A percentile compares a stretch with the other conserved stretches of the same genome.
phyloP scores from a whole-genome alignment of 2,888 invertebrate genomes.

The Marronus borbonicus region DNA sequence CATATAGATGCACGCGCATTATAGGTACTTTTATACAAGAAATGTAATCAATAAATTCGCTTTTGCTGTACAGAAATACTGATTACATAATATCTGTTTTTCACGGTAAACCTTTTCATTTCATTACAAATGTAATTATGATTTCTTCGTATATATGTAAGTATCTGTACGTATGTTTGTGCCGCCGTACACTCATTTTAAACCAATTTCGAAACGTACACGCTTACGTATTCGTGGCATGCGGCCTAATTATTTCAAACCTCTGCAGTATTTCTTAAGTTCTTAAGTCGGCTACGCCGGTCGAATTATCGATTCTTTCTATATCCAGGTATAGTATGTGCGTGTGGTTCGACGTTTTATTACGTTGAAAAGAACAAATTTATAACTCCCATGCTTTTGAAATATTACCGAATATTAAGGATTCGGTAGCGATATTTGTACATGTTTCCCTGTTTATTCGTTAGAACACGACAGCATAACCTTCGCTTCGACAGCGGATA shows the following conservation, averaged over 20 bases:
- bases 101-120: no score
- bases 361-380: conserved; percentile 9
- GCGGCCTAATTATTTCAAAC: conserved; percentile 16
- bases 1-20: no score
- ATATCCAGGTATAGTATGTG: not conserved
- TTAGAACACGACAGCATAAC: no score
- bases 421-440: conserved; percentile 10
- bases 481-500: not conserved
- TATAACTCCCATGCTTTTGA: not conserved
- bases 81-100: no score
- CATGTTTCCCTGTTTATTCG: no score
- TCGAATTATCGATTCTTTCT: conserved; percentile 21
- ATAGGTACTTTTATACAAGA: not conserved
- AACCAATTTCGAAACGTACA: not conserved
- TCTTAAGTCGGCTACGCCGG: conserved; percentile 5
- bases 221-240: conserved; percentile 9
- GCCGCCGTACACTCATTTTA: not conserved
- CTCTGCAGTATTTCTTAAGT: conserved; percentile 10
- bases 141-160: not conserved
- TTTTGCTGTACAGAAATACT: not conserved
- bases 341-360: conserved; percentile 20
- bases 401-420: conserved; percentile 15
- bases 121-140: not conserved
- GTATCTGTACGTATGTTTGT: no score
- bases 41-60: conserved; percentile 15